Conservation (phyloP, 2,113 vertebrate species). For the Serinus canaria region DNA sequence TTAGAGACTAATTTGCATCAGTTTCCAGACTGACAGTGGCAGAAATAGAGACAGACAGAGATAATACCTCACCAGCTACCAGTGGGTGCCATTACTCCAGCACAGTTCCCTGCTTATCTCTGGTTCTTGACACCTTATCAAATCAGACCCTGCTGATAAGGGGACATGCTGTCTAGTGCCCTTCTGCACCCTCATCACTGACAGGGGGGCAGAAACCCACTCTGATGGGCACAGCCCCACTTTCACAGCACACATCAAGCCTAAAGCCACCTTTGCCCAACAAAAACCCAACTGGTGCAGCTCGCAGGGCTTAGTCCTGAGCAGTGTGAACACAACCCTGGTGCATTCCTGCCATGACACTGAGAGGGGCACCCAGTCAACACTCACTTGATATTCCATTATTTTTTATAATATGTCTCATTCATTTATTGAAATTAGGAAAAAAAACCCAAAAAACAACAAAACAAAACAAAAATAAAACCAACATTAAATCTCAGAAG, state of each 20-base stretch:
- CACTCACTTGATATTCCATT: not conserved
- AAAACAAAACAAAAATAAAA: no score
- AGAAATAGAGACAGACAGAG: not conserved
- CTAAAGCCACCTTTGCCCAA: not conserved
- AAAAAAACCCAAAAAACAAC: accelerated
- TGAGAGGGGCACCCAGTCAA: not conserved
- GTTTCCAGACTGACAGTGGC: not conserved
- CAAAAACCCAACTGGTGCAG: accelerated
- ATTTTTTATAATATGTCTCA: not conserved
- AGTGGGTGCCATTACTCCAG: accelerated
- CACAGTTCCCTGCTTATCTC: not conserved
- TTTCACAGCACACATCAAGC: not conserved
- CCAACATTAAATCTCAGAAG: not conserved
- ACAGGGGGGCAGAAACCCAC: not conserved
- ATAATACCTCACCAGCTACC: not conserved
- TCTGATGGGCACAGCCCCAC: not conserved
- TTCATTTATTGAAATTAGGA: not conserved
- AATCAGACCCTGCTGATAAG: not conserved
- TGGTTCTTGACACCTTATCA: not conserved
- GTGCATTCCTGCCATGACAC: not conserved
- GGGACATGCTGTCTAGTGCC: not conserved
- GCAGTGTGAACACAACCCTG: not conserved
- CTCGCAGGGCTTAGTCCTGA: not conserved
- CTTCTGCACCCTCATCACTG: not conserved
- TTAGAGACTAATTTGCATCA: not conserved